Evolutionary conservation across 2,888 invertebrate species (phyloP).

Genomic region (Nephrotoma guestfalica): DNA sequence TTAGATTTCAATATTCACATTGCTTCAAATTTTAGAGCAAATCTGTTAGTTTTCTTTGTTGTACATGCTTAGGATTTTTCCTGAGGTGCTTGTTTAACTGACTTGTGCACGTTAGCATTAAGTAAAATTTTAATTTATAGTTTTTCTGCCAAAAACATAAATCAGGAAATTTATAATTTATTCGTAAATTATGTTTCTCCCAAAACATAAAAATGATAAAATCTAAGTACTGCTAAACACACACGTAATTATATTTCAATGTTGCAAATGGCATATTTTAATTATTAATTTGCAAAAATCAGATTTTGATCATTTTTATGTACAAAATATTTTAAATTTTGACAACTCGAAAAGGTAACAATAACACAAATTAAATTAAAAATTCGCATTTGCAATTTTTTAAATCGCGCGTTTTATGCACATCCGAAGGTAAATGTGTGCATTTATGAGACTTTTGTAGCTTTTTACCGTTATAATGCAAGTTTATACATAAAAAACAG

Average conservation of each 20-base stretch:
- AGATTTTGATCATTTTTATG: background rate
- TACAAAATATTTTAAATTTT: background rate
- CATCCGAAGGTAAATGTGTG: background rate
- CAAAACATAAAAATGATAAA: background rate
- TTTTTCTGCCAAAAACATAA: too few species aligned
- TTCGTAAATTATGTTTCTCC: too few species aligned
- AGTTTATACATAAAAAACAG: background rate
- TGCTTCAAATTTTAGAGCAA: too few species aligned
- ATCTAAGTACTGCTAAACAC: background rate
- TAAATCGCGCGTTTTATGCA: background rate
- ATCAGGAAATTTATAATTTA: too few species aligned
- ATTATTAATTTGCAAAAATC: background rate
- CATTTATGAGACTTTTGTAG: background rate
- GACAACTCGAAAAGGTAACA: background rate
- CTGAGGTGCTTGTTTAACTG: too few species aligned
- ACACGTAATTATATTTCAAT: background rate
- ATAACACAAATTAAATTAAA: background rate
- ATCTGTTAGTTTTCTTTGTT: too few species aligned
- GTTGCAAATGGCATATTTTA: background rate
- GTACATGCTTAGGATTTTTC: too few species aligned
- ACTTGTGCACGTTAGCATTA: too few species aligned
- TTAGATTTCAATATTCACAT: too few species aligned
- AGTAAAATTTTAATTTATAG: too few species aligned
- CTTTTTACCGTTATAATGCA: background rate
- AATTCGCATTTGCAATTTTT: background rate